These are phyloP conservation scores for Xenopus laevis DNA, from an alignment of 2,113 vertebrate genomes.

Conservation along the genomic window DNA sequence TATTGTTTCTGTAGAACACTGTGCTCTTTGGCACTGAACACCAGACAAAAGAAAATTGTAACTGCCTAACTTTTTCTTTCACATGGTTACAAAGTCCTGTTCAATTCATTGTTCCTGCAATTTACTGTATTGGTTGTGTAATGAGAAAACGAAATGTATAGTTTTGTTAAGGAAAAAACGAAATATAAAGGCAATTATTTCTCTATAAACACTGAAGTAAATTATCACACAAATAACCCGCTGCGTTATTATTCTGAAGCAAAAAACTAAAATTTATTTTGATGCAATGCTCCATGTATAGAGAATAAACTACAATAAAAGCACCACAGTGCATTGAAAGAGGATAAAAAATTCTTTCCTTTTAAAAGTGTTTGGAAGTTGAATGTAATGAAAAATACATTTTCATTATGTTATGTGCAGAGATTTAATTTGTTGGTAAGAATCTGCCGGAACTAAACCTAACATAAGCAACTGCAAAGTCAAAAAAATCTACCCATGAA, in stretches of 20 bases:
- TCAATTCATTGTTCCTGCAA: too few relatives aligned
- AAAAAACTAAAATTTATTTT: not conserved
- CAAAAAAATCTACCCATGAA: not conserved
- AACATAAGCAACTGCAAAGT: not conserved
- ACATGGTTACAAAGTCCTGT: too few relatives aligned
- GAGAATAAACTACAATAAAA: not conserved
- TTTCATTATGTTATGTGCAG: not conserved
- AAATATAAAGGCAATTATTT: not conserved
- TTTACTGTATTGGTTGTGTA: too few relatives aligned
- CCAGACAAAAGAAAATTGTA: too few relatives aligned
- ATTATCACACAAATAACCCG: not conserved
- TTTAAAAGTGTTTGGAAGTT: not conserved
- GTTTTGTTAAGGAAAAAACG: too few relatives aligned
- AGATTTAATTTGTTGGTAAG: not conserved
- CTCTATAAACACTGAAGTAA: not conserved
- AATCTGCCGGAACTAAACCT: not conserved
- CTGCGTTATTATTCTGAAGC: not conserved
- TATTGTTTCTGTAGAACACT: too few relatives aligned
- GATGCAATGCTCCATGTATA: not conserved
- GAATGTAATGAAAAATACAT: not conserved
- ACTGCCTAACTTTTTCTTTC: too few relatives aligned
- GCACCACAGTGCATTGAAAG: not conserved
- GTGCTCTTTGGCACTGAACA: too few relatives aligned
- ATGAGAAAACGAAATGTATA: too few relatives aligned
- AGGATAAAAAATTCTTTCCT: not conserved